Conservation (phyloP, 2,888 invertebrate genomes). For the Gastrophysa polygoni region DNA sequence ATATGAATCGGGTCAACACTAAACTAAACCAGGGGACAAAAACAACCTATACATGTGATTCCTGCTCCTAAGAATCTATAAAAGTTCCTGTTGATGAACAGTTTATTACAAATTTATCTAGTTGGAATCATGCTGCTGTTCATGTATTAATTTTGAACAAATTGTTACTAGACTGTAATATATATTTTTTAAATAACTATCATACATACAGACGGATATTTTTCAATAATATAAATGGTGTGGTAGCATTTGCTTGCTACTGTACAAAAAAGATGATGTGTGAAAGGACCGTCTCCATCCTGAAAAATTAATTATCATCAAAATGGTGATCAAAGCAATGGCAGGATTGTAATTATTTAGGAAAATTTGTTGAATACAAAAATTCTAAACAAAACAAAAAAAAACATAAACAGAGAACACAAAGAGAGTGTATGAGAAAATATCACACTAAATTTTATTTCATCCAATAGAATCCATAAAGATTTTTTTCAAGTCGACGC, state of each 20-base stretch:
- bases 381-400: too few relatives aligned
- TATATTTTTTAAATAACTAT: constrained; percentile 41
- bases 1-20: background rate
- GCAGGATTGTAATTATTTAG: too few relatives aligned
- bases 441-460: too few relatives aligned
- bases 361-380: too few relatives aligned
- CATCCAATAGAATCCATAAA: too few relatives aligned
- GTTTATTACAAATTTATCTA: constrained; percentile 35
- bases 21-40: background rate
- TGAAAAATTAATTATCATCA: constrained; percentile 37
- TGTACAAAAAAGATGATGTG: constrained; percentile 45
- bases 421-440: too few relatives aligned
- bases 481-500: too few relatives aligned
- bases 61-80: constrained; percentile 5
- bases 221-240: constrained; percentile 46
- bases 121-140: constrained; percentile 31
- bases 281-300: constrained; percentile 42
- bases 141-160: constrained; percentile 42
- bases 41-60: background rate
- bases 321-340: too few relatives aligned
- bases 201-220: constrained; percentile 52
- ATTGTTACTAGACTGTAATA: constrained; percentile 25
- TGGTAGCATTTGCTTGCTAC: constrained; percentile 45
- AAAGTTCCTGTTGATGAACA: constrained; percentile 37
- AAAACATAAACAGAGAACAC: too few relatives aligned